Base-by-base conservation (phyloP, 1,140 invertebrate genomes). In the Magallana gigas region DNA sequence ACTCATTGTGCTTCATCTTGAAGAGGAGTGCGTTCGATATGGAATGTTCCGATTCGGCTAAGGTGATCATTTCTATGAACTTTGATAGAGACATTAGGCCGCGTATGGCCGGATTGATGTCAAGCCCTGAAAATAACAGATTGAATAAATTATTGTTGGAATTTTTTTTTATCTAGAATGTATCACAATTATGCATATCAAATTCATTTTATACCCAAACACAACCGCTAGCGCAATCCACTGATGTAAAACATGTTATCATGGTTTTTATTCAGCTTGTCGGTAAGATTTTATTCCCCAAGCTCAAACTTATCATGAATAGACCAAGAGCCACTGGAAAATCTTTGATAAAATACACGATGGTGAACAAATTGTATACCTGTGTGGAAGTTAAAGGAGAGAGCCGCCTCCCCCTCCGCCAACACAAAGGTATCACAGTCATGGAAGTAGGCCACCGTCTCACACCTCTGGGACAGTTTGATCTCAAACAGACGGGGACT, bases 401-500 rank as follows among this genome's bases (percentile, higher is more conserved):
- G 88, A 8, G 92, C 92, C 0, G 94, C 91, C 83, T 93, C 92
- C 14, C 94, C 94, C 86, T 94, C 94, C 29, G 91, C 91, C 29
- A 93, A 84, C 2, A 94, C 92, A 88, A 94, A 93, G 14, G 92
- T 91, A 89, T 93, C 91, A 83, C 89, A 90, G 76, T 94, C 93
- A 57, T 92, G 91, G 56, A 93, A 91, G 84, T 94, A 94, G 8
- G 92, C 92, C 6, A 91, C 92, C 5, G 87, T 94, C 85, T 94
- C 94, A 81, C 90, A 68, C n/a, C 91, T 86, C 85, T 93, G 92
- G 7, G 91, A 92, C 0, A 94, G 83, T 84, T 93, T 93, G 80
- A 94, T 92, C 87, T 94, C 93, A 87, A 94, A 94, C 9, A 94
- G 88, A 57, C 94, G 84, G 0, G 93, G 93, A 86, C 92, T 94